Evolutionary conservation across 53 echinoderm and acorn worm species (phyloP), one percentile per base, ranked within the genome.

Genomic region (Astropecten irregularis): DNA sequence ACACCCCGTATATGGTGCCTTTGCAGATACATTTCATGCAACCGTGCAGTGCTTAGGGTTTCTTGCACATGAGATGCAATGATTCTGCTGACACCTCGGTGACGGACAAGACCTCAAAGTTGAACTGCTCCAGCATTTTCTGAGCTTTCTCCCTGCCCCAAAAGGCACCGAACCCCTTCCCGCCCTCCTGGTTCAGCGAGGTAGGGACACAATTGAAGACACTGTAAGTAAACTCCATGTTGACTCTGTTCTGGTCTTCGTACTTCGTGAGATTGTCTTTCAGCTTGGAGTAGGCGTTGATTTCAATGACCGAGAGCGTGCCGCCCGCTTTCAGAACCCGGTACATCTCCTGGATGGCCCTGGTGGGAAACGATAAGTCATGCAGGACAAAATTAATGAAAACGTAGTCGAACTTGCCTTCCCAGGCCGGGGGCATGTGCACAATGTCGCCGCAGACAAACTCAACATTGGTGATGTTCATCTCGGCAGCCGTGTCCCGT

Each of bases 81-180:
- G 28, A 25, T 3, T 79, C 79, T 4, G 32, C 28, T 3, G 10
- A 19, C 20, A 60, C 79, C 42, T 79, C 61, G 25, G 47, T 62
- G 4, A 79, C 62, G 15, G 79, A 60, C 18, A 60, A 21, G 10
- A 79, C 79, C 0, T 67, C 68, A 66, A 93, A 88, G 2, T 85
- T 85, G 18, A 40, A 44, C 36, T 74, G 52, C 38, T 81, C 83
- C 26, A 93, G 72, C 34, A 74, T 61, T 49, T 90, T 64, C 27
- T 66, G 57, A 8, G 69, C 88, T 11, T 71, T 68, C 53, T 93
- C 93, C 67, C 85, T 87, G 3, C 93, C 93, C 93, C 93, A 93
- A 18, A 69, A 56, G 18, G 88, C 83, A 0, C 93, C 93, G 4
- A 90, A 60, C 0, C 88, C 93, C 14, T 71, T 63, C 28, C 93